A percentile compares a stretch with the other conserved stretches of the same genome.
Conservation (phyloP, 1,140 invertebrate genomes). For the Vanessa tameamea region DNA sequence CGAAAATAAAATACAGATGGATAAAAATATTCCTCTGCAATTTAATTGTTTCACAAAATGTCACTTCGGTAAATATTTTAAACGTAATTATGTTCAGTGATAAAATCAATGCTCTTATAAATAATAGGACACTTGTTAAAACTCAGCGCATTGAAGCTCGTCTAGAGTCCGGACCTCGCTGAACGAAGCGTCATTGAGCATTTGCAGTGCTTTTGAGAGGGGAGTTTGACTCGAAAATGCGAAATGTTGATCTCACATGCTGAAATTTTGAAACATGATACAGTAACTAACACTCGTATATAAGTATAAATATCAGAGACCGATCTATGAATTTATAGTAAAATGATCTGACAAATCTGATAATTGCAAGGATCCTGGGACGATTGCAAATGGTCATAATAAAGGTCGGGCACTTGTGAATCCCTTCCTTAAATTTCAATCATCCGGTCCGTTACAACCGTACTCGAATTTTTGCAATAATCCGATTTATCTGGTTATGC, state of each 20-base stretch:
- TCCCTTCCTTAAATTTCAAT: too few species aligned
- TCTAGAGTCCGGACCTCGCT: slow-evolving; percentile 20
- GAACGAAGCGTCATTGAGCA: slow-evolving; percentile 17
- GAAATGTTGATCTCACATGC: slow-evolving; percentile 23
- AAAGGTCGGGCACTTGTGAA: too few species aligned
- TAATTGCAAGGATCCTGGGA: too few species aligned
- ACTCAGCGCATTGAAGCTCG: slow-evolving; percentile 2
- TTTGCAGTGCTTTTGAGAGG: slow-evolving; percentile 7
- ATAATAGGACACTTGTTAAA: slow-evolving; percentile 16
- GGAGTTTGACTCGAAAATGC: slow-evolving; percentile 24
- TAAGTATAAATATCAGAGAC: background rate
- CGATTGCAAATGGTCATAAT: too few species aligned
- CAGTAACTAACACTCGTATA: background rate
- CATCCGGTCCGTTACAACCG: too few species aligned
- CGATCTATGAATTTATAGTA: too few species aligned
- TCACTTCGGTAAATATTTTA: background rate
- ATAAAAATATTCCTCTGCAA: too few species aligned
- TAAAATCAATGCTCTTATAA: background rate
- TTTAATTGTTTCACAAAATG: too few species aligned
- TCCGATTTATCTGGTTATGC: too few species aligned
- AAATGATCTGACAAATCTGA: too few species aligned
- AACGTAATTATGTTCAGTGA: background rate
- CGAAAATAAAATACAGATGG: too few species aligned
- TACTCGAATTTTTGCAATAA: too few species aligned
- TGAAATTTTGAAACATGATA: slow-evolving; percentile 10